A percentile compares a stretch with the other conserved stretches of the same genome.
Evolutionary conservation across 2,797 vertebrate genomes (phyloP).

Genomic region (Lophotriccus pileatus): DNA sequence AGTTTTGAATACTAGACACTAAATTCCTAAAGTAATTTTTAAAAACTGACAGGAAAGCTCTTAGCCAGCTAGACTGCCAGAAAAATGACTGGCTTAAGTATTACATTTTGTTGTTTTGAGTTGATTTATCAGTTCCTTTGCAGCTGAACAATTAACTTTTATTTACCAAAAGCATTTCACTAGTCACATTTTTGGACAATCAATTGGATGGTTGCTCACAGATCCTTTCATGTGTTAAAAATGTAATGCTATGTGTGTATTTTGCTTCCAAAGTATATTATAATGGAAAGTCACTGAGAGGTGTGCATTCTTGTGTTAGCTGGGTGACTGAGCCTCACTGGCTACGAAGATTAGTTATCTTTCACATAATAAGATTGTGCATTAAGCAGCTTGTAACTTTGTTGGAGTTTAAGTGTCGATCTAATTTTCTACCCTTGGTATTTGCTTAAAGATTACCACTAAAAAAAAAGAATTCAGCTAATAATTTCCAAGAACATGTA

Average conservation of each 20-base stretch:
- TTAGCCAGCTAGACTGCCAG: background rate
- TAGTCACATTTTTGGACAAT: background rate
- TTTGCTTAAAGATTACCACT: background rate
- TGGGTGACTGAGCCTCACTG: background rate
- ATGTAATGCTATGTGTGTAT: background rate
- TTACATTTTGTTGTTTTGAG: background rate
- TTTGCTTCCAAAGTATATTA: background rate
- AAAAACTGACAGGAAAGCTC: background rate
- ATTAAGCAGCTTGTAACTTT: background rate
- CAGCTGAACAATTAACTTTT: background rate
- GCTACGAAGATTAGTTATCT: background rate
- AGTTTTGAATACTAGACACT: conserved; percentile 6
- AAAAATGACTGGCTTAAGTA: background rate
- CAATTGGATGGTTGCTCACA: background rate
- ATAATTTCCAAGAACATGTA: background rate
- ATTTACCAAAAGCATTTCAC: background rate
- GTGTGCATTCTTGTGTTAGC: background rate
- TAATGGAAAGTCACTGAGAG: background rate
- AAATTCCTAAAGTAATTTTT: conserved; percentile 5
- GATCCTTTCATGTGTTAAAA: background rate
- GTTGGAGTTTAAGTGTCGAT: background rate
- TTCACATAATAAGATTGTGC: background rate
- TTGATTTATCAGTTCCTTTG: background rate
- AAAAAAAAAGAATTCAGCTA: background rate
- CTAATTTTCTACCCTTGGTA: background rate